Base-by-base conservation (phyloP, 2,888 invertebrate species). In the Stenodema calcarata region DNA sequence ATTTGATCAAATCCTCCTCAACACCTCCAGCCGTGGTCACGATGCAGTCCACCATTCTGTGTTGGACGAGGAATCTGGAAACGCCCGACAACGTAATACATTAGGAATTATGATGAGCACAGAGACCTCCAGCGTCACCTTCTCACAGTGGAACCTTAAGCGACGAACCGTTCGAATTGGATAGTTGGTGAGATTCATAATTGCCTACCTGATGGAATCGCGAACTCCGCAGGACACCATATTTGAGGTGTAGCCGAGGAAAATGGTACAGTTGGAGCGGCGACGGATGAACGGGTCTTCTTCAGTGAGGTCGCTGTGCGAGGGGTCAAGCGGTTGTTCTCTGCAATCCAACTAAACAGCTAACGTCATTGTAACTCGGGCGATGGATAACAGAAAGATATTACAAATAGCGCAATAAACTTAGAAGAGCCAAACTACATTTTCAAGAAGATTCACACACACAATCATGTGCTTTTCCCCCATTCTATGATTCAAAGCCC, bases 1-100 rank as follows among this genome's bases (percentile, higher is more conserved):
- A 99, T 92, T 99, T 99, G 70, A 99, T 99, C 75, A 99, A 94
- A 92, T 99, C 99, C 92, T 99, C 99, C 91, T 99, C 99, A 0
- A 99, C 93, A 0, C 99, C 99, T 0, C 99, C 99, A 0, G 99
- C 99, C 14, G 98, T 98, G 0, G 99, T 97, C 0, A 99, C 99
- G 88, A 99, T 93, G 90, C 98, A 98, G 91, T 99, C 99, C 44
- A 99, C 94, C 94, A 95, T 94, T 91, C 94, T 95, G 90, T 97
- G 95, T 90, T 98, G 94, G 0, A 95, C 96, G 86, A 98, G 92
- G 92, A 96, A 99, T 84, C 95, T 84, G 84, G 14, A 14, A 14
- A 47, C 0, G 1, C 6, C 11, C 18, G 69, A 4, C 23, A 69
- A 69, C 1, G n/a, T 30, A 0, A 18, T 70, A 27, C 0, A 70